A percentile compares a stretch with the other conserved stretches of the same genome.
Conservation (phyloP, 2,888 invertebrate genomes). For the Agapostemon virescens region DNA sequence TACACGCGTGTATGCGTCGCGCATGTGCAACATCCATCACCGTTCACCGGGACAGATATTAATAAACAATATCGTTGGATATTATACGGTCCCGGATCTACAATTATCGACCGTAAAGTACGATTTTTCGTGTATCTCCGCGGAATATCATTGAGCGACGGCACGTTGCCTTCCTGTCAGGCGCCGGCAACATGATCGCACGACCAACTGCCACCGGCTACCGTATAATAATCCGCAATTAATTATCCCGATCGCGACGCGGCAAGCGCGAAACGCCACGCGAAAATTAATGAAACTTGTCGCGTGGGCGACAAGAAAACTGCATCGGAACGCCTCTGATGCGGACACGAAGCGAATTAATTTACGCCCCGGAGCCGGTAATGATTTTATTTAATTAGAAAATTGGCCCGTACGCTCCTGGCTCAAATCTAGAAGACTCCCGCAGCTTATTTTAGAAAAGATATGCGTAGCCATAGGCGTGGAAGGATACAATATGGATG, state of each 20-base stretch:
- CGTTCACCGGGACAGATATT: constrained; percentile 35
- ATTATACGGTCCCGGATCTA: constrained; percentile 33
- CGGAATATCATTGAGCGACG: constrained; percentile 29
- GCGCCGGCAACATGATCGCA: neutral
- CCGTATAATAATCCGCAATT: constrained; percentile 55
- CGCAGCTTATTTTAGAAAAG: neutral
- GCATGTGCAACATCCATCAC: constrained; percentile 42
- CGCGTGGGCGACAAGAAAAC: constrained; percentile 60
- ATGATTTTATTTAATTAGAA: constrained; percentile 33
- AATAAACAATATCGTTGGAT: constrained; percentile 47
- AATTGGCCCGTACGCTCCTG: neutral
- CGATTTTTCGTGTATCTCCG: constrained; percentile 33
- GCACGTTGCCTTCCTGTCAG: constrained; percentile 2
- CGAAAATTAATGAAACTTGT: constrained; percentile 43
- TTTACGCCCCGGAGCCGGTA: neutral
- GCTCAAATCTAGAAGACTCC: neutral
- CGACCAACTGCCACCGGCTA: constrained; percentile 44
- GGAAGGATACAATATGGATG: neutral
- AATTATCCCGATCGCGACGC: constrained; percentile 41
- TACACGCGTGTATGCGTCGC: neutral
- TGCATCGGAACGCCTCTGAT: neutral
- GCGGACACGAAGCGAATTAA: constrained; percentile 14
- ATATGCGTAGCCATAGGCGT: neutral
- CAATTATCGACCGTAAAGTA: constrained; percentile 53
- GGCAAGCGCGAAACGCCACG: constrained; percentile 3